phyloP scores from a whole-genome alignment of 2,888 invertebrate species.

The Troides oblongomaculatus region DNA sequence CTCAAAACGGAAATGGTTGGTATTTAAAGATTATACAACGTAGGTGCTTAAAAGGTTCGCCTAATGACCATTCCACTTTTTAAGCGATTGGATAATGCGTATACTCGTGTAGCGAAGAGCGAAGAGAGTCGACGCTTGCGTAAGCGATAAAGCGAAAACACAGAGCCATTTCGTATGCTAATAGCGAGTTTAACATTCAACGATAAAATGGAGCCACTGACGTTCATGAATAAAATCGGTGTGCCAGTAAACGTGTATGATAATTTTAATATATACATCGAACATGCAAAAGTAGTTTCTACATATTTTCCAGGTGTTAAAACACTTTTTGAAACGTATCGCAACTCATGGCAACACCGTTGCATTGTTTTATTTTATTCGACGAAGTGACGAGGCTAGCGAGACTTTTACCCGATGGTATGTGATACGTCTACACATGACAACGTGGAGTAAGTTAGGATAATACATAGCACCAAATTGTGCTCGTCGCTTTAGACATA shows the following conservation, averaged over 20 bases:
- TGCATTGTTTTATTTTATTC: no score
- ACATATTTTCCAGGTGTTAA: background rate
- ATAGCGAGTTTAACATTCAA: slow-evolving; percentile 8
- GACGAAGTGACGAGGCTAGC: no score
- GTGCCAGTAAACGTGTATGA: background rate
- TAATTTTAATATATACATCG: background rate
- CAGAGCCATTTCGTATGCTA: slow-evolving; percentile 3
- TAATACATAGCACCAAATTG: no score
- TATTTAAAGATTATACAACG: no score
- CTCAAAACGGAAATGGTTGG: no score
- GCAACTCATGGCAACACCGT: no score
- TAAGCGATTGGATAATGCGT: slow-evolving; percentile 16
- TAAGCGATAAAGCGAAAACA: slow-evolving; percentile 19
- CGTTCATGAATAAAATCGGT: slow-evolving; percentile 3
- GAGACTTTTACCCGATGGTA: no score
- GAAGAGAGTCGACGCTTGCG: slow-evolving; percentile 10
- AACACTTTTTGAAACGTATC: background rate
- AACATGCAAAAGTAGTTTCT: background rate
- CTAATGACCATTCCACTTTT: slow-evolving; percentile 11
- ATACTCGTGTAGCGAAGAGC: slow-evolving; percentile 4
- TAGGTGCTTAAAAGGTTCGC: background rate
- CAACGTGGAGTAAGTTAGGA: no score
- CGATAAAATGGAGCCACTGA: slow-evolving; percentile 9
- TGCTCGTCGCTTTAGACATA: no score
- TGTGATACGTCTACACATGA: no score